Conservation (phyloP, 2,888 invertebrate species). For the Eugnorisma glareosa region DNA sequence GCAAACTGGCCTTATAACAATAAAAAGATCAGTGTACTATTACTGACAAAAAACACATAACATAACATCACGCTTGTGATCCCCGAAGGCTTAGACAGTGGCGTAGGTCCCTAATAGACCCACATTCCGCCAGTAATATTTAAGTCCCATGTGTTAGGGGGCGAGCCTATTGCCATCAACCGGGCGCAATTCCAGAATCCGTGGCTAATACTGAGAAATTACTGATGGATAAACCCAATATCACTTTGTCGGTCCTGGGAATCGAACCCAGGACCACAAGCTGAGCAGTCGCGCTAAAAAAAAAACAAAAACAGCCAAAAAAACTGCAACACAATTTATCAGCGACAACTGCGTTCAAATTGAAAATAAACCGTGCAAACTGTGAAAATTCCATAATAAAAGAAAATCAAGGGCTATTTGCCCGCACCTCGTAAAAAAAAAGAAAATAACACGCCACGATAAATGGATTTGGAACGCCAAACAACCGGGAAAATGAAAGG, state of each 20-base stretch:
- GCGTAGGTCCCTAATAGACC: no score
- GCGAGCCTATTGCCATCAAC: no score
- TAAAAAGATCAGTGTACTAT: not conserved
- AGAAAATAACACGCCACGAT: not conserved
- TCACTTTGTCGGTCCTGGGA: no score
- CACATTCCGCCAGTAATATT: no score
- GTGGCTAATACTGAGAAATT: no score
- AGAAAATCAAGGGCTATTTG: conserved; percentile 12
- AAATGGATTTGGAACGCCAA: conserved; percentile 6
- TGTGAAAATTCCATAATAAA: not conserved
- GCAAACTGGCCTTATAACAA: not conserved
- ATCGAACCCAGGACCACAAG: no score
- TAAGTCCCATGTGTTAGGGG: no score
- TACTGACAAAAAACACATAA: not conserved
- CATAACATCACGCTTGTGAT: no score
- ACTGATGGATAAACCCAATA: no score
- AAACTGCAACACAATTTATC: not conserved
- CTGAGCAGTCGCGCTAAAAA: no score
- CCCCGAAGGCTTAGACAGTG: no score
- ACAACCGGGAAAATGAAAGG: conserved; percentile 30
- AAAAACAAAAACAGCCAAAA: not conserved
- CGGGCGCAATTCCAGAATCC: no score
- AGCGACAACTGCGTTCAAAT: not conserved
- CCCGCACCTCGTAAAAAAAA: conserved; percentile 4
- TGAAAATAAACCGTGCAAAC: not conserved